A percentile compares a stretch with the other conserved stretches of the same genome.
These are phyloP conservation scores for Drosophila eohydei DNA, from an alignment of 2,888 invertebrate species.

Conservation along the genomic window DNA sequence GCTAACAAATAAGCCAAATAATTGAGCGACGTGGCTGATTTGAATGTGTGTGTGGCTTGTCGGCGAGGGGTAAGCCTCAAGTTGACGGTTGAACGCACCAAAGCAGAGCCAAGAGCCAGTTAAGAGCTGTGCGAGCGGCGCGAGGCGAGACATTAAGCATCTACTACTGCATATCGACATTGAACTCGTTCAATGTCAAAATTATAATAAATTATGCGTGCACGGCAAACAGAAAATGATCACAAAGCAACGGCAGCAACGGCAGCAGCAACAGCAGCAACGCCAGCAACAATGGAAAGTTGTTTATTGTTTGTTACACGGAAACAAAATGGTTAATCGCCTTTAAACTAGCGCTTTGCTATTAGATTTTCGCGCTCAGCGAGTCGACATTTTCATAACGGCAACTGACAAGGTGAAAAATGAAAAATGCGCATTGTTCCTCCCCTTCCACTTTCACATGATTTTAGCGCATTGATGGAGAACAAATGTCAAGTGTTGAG, in stretches of 20 bases:
- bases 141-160: slow-evolving; percentile 4
- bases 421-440: slow-evolving; percentile 1
- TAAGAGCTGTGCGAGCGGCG: not conserved
- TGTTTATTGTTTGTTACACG: slow-evolving; percentile 74
- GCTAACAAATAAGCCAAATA: slow-evolving; percentile 75
- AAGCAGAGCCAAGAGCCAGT: slow-evolving; percentile 13
- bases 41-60: slow-evolving; percentile 45
- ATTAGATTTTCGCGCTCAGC: slow-evolving; percentile 42
- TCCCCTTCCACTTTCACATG: not conserved
- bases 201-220: slow-evolving; percentile 80
- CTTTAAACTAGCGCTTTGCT: slow-evolving; percentile 38
- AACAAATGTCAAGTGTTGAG: slow-evolving; percentile 52
- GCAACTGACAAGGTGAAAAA: slow-evolving; percentile 42
- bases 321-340: slow-evolving; percentile 63
- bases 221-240: slow-evolving; percentile 38
- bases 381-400: slow-evolving; percentile 50
- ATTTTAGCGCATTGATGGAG: slow-evolving; percentile 24
- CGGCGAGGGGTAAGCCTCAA: not conserved
- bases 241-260: slow-evolving; percentile 40
- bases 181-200: slow-evolving; percentile 83
- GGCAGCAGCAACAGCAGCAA: slow-evolving; percentile 39
- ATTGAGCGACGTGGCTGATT: slow-evolving; percentile 62
- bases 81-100: slow-evolving; percentile 55
- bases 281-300: slow-evolving; percentile 60
- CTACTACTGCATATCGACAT: slow-evolving; percentile 79